phyloP scores from a whole-genome alignment of 1,140 invertebrate species.

The Pachypeltis micranthus region DNA sequence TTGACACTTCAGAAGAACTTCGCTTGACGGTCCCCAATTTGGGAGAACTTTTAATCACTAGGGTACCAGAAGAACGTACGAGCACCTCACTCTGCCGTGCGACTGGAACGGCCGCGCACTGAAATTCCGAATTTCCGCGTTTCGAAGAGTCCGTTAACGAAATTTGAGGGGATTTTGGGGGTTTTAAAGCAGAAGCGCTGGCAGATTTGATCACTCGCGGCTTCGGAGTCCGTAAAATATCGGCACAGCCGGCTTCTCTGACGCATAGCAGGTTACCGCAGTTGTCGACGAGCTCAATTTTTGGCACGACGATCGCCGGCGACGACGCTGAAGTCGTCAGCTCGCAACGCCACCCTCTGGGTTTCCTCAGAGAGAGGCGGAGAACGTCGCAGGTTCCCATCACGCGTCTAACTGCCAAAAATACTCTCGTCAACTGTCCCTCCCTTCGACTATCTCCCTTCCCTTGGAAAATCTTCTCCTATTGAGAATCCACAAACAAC shows the following conservation, averaged over 20 bases:
- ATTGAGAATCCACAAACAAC: no score
- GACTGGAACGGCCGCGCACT: no score
- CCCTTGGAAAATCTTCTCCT: no score
- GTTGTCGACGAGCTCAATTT: constrained; percentile 2
- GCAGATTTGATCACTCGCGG: no score
- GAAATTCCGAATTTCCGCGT: no score
- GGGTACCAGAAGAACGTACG: not conserved
- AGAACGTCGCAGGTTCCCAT: not conserved
- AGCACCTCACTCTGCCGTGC: no score
- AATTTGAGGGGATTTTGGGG: no score
- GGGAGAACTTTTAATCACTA: not conserved
- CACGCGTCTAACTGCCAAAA: not conserved
- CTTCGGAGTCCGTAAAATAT: not conserved
- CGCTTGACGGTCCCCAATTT: not conserved
- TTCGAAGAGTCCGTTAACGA: no score
- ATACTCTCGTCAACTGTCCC: no score
- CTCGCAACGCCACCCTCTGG: not conserved
- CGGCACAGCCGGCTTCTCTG: not conserved
- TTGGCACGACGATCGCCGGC: not conserved
- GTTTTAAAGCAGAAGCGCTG: no score
- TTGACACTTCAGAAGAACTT: not conserved
- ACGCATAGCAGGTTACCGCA: not conserved
- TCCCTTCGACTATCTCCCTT: no score
- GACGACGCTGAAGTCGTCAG: constrained; percentile 3
- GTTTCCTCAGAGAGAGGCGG: not conserved